These are phyloP conservation scores for Taenaris catops DNA, from an alignment of 2,888 invertebrate species.

Conservation along the genomic window DNA sequence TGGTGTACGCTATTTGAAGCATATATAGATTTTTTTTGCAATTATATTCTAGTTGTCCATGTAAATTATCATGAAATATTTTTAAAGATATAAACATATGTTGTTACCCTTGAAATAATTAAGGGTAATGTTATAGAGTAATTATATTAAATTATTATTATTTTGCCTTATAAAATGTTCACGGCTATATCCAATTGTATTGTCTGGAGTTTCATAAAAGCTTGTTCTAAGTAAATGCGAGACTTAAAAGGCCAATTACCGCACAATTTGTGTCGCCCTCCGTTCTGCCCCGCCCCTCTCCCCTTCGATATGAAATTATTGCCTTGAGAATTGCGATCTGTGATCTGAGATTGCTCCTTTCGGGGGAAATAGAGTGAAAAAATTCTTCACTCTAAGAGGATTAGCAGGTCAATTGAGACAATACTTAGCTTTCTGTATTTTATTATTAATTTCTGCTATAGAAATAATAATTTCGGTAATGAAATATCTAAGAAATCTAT, in stretches of 20 bases:
- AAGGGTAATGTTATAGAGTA: too few relatives aligned
- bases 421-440: constrained; percentile 4
- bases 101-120: too few relatives aligned
- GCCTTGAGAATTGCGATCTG: constrained; percentile 40
- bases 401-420: constrained; percentile 26
- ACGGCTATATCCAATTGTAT: constrained; percentile 27
- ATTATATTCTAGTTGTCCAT: too few relatives aligned
- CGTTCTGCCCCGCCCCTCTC: constrained; percentile 30
- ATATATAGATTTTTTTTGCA: too few relatives aligned
- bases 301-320: constrained; percentile 58
- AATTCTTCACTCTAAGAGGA: constrained; percentile 32
- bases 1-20: too few relatives aligned
- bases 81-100: too few relatives aligned
- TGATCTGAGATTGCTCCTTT: constrained; percentile 41
- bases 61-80: too few relatives aligned
- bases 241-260: constrained; percentile 74
- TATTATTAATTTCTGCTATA: too few relatives aligned
- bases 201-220: constrained; percentile 50
- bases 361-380: constrained; percentile 39
- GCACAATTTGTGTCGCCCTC: constrained; percentile 62
- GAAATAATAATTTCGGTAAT: too few relatives aligned
- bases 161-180: too few relatives aligned
- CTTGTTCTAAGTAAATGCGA: constrained; percentile 49
- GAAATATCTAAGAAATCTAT: too few relatives aligned
- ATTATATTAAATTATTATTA: too few relatives aligned